phyloP scores from a whole-genome alignment of 92 coral and sea anemone genomes.

The Diadumene lineata region DNA sequence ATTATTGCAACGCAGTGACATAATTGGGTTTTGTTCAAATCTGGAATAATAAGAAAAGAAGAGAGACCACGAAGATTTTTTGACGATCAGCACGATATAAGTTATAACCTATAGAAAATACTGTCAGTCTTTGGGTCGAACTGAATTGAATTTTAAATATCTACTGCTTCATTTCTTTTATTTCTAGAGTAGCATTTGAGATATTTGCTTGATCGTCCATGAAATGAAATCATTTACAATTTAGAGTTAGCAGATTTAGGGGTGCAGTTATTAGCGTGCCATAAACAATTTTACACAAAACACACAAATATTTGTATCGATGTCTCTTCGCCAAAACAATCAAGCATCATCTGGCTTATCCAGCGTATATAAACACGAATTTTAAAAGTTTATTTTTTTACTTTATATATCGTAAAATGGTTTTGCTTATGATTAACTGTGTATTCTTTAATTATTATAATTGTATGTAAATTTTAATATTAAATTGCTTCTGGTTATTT shows the following conservation, averaged over 20 bases:
- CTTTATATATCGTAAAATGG: too few species aligned
- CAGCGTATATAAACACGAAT: too few species aligned
- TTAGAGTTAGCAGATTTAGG: neutral
- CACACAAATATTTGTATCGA: neutral
- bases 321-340: neutral
- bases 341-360: too few species aligned
- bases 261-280: slow-evolving; percentile 2
- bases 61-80: neutral
- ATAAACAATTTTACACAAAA: neutral
- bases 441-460: too few species aligned
- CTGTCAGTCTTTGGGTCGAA: neutral
- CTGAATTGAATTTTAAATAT: neutral
- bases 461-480: too few species aligned
- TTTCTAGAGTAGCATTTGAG: neutral
- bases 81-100: too few species aligned
- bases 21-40: neutral
- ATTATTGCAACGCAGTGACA: too few species aligned
- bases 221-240: neutral
- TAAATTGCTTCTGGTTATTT: too few species aligned
- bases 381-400: too few species aligned
- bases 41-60: neutral
- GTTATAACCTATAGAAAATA: too few species aligned
- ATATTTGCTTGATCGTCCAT: neutral
- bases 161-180: neutral
- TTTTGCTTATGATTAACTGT: too few species aligned